Evolutionary conservation across 2,888 invertebrate species (phyloP).

Genomic region (Lithosia quadra): DNA sequence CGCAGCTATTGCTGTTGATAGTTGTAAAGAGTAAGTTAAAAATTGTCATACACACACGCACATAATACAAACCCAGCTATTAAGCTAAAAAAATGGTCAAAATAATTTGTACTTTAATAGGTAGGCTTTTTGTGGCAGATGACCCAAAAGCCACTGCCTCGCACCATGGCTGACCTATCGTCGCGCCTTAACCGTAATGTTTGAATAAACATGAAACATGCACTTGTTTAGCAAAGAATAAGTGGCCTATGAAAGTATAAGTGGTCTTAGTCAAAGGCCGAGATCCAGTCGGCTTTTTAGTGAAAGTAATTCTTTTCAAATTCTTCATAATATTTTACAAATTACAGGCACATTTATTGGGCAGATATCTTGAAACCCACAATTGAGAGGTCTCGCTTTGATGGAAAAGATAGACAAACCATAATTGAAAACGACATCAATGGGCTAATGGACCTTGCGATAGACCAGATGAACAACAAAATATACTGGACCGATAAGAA

Average conservation of each 20-base stretch:
- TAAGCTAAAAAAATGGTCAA: no score
- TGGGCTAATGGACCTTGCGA: slow-evolving; percentile 90
- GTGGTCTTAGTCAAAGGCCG: no score
- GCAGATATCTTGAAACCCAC: neutral
- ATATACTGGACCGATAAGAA: slow-evolving; percentile 94
- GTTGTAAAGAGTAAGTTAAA: neutral
- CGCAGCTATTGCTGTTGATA: neutral
- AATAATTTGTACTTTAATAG: no score
- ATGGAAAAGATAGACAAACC: slow-evolving; percentile 88
- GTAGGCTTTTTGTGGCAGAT: no score
- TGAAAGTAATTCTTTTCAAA: no score
- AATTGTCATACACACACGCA: neutral
- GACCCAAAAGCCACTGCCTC: no score
- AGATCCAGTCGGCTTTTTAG: no score
- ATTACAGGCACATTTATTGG: neutral
- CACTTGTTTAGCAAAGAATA: no score
- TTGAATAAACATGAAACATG: no score
- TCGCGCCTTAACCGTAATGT: no score
- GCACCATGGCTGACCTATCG: no score
- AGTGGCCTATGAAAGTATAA: no score
- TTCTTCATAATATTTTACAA: neutral
- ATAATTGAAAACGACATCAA: slow-evolving; percentile 90
- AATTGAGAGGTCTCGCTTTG: slow-evolving; percentile 92
- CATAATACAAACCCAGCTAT: neutral
- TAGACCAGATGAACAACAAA: slow-evolving; percentile 90